These are phyloP conservation scores for Apodemia duryi DNA, from an alignment of 2,888 invertebrate genomes.

Conservation along the genomic window DNA sequence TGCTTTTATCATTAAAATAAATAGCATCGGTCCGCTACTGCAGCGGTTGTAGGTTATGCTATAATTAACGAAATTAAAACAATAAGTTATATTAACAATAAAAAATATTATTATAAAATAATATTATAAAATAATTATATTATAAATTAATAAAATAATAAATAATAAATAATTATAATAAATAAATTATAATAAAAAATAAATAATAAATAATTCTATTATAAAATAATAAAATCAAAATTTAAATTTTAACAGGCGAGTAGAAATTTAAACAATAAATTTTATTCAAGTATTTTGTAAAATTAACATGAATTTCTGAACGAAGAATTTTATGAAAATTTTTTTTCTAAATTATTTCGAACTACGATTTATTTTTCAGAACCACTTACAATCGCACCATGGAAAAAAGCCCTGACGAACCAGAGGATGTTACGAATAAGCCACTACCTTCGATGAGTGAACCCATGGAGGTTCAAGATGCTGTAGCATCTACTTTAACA, in stretches of 20 bases:
- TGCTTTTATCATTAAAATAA: conserved; percentile 30
- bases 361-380: conserved; percentile 37
- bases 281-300: conserved; percentile 16
- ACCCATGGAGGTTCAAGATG: conserved; percentile 27
- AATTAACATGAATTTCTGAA: conserved; percentile 4
- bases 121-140: no score
- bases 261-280: conserved; percentile 19
- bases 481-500: conserved; percentile 26
- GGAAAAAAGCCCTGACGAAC: conserved; percentile 32
- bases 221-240: conserved; percentile 21
- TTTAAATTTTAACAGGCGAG: conserved; percentile 17
- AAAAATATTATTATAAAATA: no score
- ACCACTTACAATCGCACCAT: conserved; percentile 35
- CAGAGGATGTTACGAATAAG: conserved; percentile 32
- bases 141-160: no score
- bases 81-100: no score
- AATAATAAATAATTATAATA: no score
- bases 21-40: conserved; percentile 29
- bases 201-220: background rate
- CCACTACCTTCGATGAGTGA: conserved; percentile 25
- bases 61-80: conserved; percentile 15
- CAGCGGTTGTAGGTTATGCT: conserved; percentile 29
- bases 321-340: background rate
- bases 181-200: no score
- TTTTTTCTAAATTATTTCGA: conserved; percentile 27